These are phyloP conservation scores for Drosophila subsilvestris DNA, from an alignment of 2,888 invertebrate genomes.

Conservation along the genomic window DNA sequence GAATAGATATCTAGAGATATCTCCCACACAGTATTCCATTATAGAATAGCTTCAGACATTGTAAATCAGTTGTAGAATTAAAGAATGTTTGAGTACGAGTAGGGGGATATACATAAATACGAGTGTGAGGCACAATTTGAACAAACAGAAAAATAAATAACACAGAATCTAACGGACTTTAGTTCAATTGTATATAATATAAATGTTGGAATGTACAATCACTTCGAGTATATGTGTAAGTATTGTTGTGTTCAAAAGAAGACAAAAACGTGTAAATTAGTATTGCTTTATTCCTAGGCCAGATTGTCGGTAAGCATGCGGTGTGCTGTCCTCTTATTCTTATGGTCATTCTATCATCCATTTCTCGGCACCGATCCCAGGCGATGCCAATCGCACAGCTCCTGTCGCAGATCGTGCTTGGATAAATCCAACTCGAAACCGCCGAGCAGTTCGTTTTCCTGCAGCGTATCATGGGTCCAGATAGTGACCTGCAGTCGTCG, in stretches of 20 bases:
- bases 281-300: conserved; percentile 41
- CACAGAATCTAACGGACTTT: conserved; percentile 12
- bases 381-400: conserved; percentile 94
- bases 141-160: conserved; percentile 41
- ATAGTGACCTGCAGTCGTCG: conserved; percentile 95
- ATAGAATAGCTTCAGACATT: not conserved
- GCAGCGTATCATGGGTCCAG: conserved; percentile 96
- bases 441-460: conserved; percentile 97
- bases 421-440: conserved; percentile 93
- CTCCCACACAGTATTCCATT: not conserved
- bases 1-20: not conserved
- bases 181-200: conserved; percentile 42
- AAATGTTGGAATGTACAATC: conserved; percentile 75
- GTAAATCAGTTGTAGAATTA: conserved; percentile 4
- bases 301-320: conserved; percentile 49
- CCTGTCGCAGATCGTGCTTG: conserved; percentile 89
- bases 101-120: conserved; percentile 8
- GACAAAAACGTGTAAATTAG: conserved; percentile 60
- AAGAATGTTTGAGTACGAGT: conserved; percentile 16
- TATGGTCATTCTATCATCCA: conserved; percentile 28
- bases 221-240: conserved; percentile 68
- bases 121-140: conserved; percentile 30
- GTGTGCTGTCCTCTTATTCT: not conserved
- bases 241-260: conserved; percentile 75
- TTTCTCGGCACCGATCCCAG: conserved; percentile 85